Conservation (phyloP, 2,797 vertebrate species). For the Cryptoprocta ferox region DNA sequence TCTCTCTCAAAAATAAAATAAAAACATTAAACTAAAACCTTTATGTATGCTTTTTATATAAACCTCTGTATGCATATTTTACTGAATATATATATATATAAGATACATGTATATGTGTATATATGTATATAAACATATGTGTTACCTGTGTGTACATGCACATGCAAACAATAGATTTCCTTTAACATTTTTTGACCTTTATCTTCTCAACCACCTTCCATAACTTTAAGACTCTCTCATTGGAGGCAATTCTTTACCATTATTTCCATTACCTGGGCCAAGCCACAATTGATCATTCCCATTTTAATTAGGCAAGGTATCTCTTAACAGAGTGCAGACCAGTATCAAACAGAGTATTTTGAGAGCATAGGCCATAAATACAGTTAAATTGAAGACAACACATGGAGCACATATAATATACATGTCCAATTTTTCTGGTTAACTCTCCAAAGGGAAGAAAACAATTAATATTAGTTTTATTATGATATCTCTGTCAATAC, state of each 20-base stretch:
- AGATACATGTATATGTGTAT: neutral
- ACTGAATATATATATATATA: neutral
- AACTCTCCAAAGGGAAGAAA: neutral
- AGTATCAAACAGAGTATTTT: neutral
- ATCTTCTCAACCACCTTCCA: conserved; percentile 5
- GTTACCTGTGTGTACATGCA: neutral
- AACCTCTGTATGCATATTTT: neutral
- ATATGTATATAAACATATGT: too few species aligned
- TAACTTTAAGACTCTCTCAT: neutral
- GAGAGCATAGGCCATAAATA: neutral
- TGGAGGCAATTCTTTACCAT: neutral
- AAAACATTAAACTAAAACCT: neutral
- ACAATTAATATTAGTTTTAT: neutral
- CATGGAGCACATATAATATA: neutral
- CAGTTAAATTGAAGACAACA: neutral
- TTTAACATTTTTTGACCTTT: conserved; percentile 32
- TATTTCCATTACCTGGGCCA: neutral
- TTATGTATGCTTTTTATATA: neutral
- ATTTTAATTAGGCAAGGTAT: neutral
- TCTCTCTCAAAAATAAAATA: too few species aligned
- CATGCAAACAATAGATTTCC: neutral
- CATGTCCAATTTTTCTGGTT: conserved; percentile 16
- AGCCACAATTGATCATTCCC: neutral
- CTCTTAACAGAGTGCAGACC: neutral
- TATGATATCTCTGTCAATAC: neutral